These are phyloP conservation scores for Apteryx mantelli DNA, from an alignment of 2,113 vertebrate species.

Conservation along the genomic window DNA sequence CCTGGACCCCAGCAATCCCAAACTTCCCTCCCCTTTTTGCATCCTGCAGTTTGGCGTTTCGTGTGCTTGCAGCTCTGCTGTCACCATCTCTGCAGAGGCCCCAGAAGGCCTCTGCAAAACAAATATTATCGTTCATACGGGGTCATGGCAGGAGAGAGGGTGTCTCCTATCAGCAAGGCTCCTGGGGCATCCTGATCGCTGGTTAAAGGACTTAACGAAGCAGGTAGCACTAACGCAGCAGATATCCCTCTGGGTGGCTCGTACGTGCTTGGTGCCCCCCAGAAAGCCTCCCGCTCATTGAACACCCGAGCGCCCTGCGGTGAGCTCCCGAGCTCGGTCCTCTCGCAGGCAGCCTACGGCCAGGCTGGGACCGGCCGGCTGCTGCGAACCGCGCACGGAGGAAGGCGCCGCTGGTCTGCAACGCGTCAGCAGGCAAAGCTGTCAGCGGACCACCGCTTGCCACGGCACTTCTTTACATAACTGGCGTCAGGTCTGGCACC, in stretches of 20 bases:
- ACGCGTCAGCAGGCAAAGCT: neutral
- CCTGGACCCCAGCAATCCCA: neutral
- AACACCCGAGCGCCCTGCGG: rapidly evolving
- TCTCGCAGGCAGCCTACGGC: rapidly evolving
- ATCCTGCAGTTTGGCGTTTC: rapidly evolving
- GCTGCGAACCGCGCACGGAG: neutral
- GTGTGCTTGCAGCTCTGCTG: rapidly evolving
- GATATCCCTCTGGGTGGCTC: rapidly evolving
- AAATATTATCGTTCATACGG: rapidly evolving
- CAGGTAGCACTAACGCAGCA: neutral
- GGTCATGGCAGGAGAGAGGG: neutral
- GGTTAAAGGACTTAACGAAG: neutral
- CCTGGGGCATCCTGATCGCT: rapidly evolving
- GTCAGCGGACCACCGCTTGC: neutral
- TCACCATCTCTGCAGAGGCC: neutral
- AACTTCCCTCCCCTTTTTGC: neutral
- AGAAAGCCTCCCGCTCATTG: neutral
- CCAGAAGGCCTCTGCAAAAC: neutral
- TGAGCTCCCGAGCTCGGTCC: neutral
- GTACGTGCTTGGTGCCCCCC: neutral
- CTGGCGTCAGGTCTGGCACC: neutral
- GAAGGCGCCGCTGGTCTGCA: neutral
- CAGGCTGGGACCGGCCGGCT: neutral
- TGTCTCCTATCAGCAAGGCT: neutral
- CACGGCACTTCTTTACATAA: neutral